Base-by-base conservation (phyloP, 2,888 invertebrate species). In the Drosophila sordidapex region DNA sequence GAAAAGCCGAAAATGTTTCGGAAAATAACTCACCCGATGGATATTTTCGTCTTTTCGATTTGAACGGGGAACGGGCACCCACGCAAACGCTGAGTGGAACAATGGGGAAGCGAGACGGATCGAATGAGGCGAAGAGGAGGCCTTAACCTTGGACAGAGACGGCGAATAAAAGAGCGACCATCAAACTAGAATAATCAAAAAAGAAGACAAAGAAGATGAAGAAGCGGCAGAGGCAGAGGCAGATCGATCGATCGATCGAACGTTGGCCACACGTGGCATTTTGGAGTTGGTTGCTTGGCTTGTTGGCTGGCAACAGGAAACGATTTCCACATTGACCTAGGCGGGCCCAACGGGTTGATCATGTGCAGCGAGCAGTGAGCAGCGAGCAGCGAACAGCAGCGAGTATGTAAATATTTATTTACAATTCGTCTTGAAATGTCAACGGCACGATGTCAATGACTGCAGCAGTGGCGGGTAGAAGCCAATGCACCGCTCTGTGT, bases 281-380 rank as follows among this genome's bases (percentile, higher is more conserved):
- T 59, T n/a, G 25, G 15, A 56, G 48, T 31, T 66, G 25, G 51
- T 35, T 49, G 13, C 21, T 13, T 46, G 21, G 21, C 2, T 13
- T 0, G 3, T 1, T 46, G 46, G 21, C 13, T 46, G 52, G 43
- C 43, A 64, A 61, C 89, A 89, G 84, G 87, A 87, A 89, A 76
- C 62, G 75, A 61, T 60, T 70, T 79, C 63, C 74, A 80, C 85
- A 77, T 87, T 87, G 87, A 87, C 87, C 87, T 87, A 87, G 89
- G 89, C 89, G 67, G 51, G 52, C 63, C 52, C 64, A 67, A 54
- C 58, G 80, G 69, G 76, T 86, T 79, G 82, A 78, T 78, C 58
- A 64, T 51, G 51, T 54, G 36, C 54, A 56, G 10, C 33, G 11
- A 27, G n/a, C 13, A 40, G 33, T n/a, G 10, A n/a, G 25, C 21